Conservation (phyloP, 2,888 invertebrate species). For the Laothoe populi region DNA sequence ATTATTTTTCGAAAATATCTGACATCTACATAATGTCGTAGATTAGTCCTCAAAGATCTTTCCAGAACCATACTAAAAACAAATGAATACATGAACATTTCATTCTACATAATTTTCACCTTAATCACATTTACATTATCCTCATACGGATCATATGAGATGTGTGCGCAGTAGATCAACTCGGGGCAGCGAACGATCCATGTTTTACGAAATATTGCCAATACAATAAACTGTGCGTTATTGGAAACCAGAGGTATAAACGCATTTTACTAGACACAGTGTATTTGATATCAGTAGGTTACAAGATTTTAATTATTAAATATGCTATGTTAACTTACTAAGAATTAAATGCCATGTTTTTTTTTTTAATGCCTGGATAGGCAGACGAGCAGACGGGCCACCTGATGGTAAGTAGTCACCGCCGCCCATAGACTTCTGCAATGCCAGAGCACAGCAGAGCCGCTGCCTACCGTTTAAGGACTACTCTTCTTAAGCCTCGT, state of each 20-base stretch:
- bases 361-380: no score
- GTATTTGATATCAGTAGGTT: background rate
- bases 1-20: no score
- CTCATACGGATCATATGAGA: conserved; percentile 2
- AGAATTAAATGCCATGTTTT: no score
- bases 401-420: no score
- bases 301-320: background rate
- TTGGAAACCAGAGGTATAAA: conserved; percentile 20
- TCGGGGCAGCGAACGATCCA: background rate
- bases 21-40: no score
- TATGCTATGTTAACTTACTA: no score
- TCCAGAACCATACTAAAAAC: background rate
- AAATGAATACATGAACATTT: conserved; percentile 23
- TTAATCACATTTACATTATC: conserved; percentile 23
- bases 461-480: no score
- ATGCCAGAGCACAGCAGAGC: no score
- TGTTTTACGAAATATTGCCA: background rate
- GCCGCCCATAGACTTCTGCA: no score
- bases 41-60: background rate
- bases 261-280: conserved; percentile 1
- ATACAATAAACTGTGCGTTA: conserved; percentile 18
- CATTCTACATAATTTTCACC: conserved; percentile 22
- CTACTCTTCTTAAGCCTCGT: no score
- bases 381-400: no score
- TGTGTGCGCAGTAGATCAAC: conserved; percentile 5